Evolutionary conservation across 2,888 invertebrate species (phyloP).

Genomic region (Xylota sylvarum): DNA sequence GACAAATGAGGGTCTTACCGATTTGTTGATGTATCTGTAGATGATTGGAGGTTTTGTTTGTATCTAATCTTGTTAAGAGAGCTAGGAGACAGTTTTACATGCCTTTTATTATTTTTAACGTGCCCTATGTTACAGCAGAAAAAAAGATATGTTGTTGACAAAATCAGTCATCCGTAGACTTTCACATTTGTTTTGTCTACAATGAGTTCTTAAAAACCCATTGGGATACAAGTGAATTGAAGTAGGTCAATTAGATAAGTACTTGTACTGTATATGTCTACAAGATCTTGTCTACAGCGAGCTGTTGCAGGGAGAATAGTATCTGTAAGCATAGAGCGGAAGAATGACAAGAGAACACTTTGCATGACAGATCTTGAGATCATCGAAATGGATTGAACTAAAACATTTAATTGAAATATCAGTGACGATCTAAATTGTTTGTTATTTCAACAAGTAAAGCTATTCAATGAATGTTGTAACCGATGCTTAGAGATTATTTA

Average conservation of each 20-base stretch:
- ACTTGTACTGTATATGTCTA: slow-evolving; percentile 4
- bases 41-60: slow-evolving; percentile 44
- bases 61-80: slow-evolving; percentile 18
- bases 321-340: neutral
- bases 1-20: slow-evolving; percentile 43
- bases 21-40: slow-evolving; percentile 54
- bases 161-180: slow-evolving; percentile 32
- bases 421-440: neutral
- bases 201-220: slow-evolving; percentile 7
- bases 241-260: slow-evolving; percentile 48
- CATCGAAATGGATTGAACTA: neutral
- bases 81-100: neutral
- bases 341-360: slow-evolving; percentile 17
- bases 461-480: neutral
- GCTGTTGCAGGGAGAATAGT: neutral
- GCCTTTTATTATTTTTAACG: neutral
- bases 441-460: neutral
- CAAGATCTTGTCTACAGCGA: neutral
- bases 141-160: slow-evolving; percentile 41
- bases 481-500: too few relatives aligned
- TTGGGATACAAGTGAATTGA: slow-evolving; percentile 2
- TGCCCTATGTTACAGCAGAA: neutral
- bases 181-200: slow-evolving; percentile 56
- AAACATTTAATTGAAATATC: slow-evolving; percentile 7
- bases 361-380: slow-evolving; percentile 30